Evolutionary conservation across 53 echinoderm and acorn worm genomes (phyloP).

Genomic region (Stichopus horrens): DNA sequence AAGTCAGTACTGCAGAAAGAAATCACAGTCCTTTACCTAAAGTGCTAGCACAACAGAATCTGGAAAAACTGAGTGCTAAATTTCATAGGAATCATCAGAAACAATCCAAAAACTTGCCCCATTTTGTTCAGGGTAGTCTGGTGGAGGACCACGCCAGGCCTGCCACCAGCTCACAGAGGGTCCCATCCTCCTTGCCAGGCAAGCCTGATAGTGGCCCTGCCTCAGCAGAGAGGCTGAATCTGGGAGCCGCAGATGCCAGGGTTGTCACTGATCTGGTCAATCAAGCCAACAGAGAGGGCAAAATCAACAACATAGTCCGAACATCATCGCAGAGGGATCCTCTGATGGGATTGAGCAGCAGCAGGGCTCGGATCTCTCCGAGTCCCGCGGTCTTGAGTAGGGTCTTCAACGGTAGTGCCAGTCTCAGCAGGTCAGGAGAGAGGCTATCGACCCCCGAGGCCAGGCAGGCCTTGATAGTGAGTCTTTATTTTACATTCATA

Average conservation of each 20-base stretch:
- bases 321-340: conserved; percentile 64
- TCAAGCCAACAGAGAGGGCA: conserved; percentile 86
- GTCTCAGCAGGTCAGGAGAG: conserved; percentile 70
- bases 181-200: conserved; percentile 59
- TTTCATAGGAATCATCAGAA: conserved; percentile 75
- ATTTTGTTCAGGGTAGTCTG: conserved; percentile 49
- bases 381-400: conserved; percentile 75
- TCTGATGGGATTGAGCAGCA: conserved; percentile 70
- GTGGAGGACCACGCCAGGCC: background rate
- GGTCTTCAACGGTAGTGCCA: conserved; percentile 75
- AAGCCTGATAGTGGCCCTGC: conserved; percentile 34
- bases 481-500: conserved; percentile 27
- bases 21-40: conserved; percentile 72
- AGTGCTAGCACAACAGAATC: conserved; percentile 63
- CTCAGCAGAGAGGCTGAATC: conserved; percentile 56
- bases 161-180: conserved; percentile 57
- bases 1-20: conserved; percentile 48
- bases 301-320: conserved; percentile 90
- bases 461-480: conserved; percentile 88
- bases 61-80: conserved; percentile 62
- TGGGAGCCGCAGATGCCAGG: conserved; percentile 76
- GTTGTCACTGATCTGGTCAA: conserved; percentile 94
- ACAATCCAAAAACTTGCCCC: conserved; percentile 62
- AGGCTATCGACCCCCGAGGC: conserved; percentile 87
- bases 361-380: conserved; percentile 69